Evolutionary conservation across 2,888 invertebrate species (phyloP), one percentile per base, ranked within the genome.

Genomic region (Idaea aversata): DNA sequence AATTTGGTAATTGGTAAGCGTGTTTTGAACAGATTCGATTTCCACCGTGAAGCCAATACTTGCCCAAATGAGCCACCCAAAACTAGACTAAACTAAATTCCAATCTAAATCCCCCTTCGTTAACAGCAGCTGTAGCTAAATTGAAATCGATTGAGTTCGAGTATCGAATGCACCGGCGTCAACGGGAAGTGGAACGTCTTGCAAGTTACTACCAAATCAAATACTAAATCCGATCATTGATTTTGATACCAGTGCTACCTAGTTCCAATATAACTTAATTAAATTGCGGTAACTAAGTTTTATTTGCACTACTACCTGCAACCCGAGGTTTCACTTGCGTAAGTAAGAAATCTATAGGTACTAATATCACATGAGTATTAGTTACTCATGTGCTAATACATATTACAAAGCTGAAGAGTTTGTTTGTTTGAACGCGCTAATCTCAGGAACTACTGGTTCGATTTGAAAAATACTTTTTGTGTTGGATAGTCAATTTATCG

Each of bases 181-280:
- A 10, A 47, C 47, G 47, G 47, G 47, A 47, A 47, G 47, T 47
- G 47, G 47, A 47, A 47, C 47, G 47, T 47, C 47, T 47, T 47
- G 47, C 47, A 47, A 47, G 47, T 47, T 47, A 47, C 47, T 47
- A 47, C 47, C 47, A 47, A 47, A 47, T 47, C 47, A 47, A 47
- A 47, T 47, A 47, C 47, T 47, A 47, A 13, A 47, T 47, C 47
- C 10, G 47, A 47, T 47, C 13, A 47, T 47, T 47, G 47, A 47
- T 3, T 47, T 10, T 10, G 47, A 13, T 47, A 10, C 47, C 47
- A 25, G 25, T 47, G 47, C 47, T 47, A 47, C 47, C 47, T 47
- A 13, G 13, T 47, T 47, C 10, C 47, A 47, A 47, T 47, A 47
- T 10, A 6, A 13, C 47, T 47, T 47, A 47, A 47, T 47, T 47